Base-by-base conservation (phyloP, 2,797 vertebrate genomes). In the Avahi laniger region DNA sequence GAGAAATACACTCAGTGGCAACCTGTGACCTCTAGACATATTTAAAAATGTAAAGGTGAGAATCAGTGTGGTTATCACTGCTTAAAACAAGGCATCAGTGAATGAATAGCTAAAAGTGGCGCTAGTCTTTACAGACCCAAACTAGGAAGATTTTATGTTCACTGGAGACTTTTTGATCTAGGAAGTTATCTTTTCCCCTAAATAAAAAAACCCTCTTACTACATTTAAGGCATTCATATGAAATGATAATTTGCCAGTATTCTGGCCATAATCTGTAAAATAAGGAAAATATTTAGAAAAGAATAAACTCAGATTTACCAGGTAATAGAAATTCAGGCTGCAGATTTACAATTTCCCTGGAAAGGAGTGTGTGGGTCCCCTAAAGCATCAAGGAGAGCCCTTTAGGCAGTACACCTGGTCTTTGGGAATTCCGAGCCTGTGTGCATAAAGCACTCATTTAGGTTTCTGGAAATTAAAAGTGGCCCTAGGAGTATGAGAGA, bases 111-210 rank as follows among this genome's bases (percentile, higher is more conserved):
- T 52, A 86, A 80, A 83, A 57, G 50, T 93, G 18, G 22, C 59
- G 94, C 89, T 46, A 50, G 67, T 75, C 54, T 89, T 93, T 82
- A 89, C 35, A 93, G 9, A 50, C 41, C 59, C 87, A 76, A 72
- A 73, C 15, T 20, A 67, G 82, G 61, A 76, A 76, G n/a, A 59
- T 10, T 70, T 83, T 85, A 76, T 76, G 10, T 54, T 87, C n/a
- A 91, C 43, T 79, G 5, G 24, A 70, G 41, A 46, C 20, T 2
- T 69, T 97, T 91, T 93, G 8, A 24, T 67, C 86, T 72, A 72
- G 41, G 76, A 88, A n/a, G 10, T 13, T 76, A 67, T 69, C 26
- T 86, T 94, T 92, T 85, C 7, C 4, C 4, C 54, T 90, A 52
- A 75, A 90, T 75, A 63, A 54, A 80, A 57, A 80, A 46, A 28